Evolutionary conservation across 2,888 invertebrate genomes (phyloP).

Genomic region (Drosophila testacea): DNA sequence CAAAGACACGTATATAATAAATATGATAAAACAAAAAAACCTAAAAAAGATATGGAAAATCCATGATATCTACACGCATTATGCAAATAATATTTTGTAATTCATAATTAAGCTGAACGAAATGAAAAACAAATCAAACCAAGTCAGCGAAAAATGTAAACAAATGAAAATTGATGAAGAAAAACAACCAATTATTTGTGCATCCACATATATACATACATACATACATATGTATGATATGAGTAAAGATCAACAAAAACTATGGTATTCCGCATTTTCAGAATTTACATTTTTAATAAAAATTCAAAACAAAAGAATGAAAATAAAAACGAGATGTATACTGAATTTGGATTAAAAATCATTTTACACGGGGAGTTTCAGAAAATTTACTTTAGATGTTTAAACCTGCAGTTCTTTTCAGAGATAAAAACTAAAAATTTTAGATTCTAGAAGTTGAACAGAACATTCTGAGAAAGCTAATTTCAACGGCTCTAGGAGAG

Average conservation of each 20-base stretch:
- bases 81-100: slow-evolving; percentile 43
- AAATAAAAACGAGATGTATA: slow-evolving; percentile 11
- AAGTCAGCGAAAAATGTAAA: slow-evolving; percentile 45
- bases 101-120: slow-evolving; percentile 37
- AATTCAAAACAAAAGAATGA: slow-evolving; percentile 48
- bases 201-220: slow-evolving; percentile 24
- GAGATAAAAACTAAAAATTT: background rate
- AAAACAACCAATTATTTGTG: slow-evolving; percentile 14
- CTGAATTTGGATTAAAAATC: background rate
- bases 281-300: slow-evolving; percentile 81
- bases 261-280: slow-evolving; percentile 80
- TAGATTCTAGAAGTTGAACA: background rate
- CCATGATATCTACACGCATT: slow-evolving; percentile 31
- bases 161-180: slow-evolving; percentile 16
- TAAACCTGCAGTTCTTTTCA: background rate
- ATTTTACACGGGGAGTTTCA: background rate
- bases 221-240: slow-evolving; percentile 25
- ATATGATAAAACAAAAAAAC: slow-evolving; percentile 15
- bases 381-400: background rate
- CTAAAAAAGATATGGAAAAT: slow-evolving; percentile 4
- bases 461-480: no score
- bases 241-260: slow-evolving; percentile 58
- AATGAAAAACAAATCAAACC: slow-evolving; percentile 30
- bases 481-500: no score
- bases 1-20: slow-evolving; percentile 25